Evolutionary conservation across 2,888 invertebrate species (phyloP).

Genomic region (Cordylochernes scorpioides): DNA sequence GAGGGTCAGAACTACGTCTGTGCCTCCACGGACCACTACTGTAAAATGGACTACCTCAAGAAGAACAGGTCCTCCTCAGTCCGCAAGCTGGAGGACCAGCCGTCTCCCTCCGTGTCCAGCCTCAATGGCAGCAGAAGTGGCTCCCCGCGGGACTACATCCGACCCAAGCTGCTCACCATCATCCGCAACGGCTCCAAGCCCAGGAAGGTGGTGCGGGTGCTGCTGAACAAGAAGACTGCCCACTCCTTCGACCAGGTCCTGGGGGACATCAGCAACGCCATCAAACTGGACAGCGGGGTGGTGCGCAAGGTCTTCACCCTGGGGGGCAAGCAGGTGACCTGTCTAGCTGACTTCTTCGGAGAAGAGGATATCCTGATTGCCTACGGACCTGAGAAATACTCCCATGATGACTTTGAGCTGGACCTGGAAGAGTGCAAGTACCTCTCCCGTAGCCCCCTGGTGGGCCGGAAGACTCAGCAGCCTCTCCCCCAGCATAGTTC

Average conservation of each 20-base stretch:
- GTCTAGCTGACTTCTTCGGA: conserved; percentile 54
- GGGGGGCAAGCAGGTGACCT: conserved; percentile 44
- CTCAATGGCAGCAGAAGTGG: neutral
- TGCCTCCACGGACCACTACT: conserved; percentile 67
- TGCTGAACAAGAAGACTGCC: conserved; percentile 82
- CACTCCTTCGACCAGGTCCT: conserved; percentile 71
- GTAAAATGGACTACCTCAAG: conserved; percentile 49
- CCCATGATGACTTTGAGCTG: conserved; percentile 69
- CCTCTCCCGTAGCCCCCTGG: too few relatives aligned
- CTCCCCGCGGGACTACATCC: conserved; percentile 32
- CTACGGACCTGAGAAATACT: conserved; percentile 64
- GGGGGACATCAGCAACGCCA: conserved; percentile 70
- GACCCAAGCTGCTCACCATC: conserved; percentile 73
- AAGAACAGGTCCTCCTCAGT: conserved; percentile 7
- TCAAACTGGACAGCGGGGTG: conserved; percentile 77
- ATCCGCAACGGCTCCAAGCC: conserved; percentile 86
- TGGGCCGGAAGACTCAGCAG: too few relatives aligned
- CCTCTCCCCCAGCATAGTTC: too few relatives aligned
- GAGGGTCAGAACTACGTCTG: conserved; percentile 57
- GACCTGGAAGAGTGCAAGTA: conserved; percentile 82
- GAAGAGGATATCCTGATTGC: conserved; percentile 78
- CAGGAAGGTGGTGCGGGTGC: conserved; percentile 54
- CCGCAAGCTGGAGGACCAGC: conserved; percentile 6
- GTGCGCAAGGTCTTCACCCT: conserved; percentile 74
- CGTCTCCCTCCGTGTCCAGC: too few relatives aligned